These are phyloP conservation scores for Argyresthia albistria DNA, from an alignment of 2,888 invertebrate genomes.

Conservation along the genomic window DNA sequence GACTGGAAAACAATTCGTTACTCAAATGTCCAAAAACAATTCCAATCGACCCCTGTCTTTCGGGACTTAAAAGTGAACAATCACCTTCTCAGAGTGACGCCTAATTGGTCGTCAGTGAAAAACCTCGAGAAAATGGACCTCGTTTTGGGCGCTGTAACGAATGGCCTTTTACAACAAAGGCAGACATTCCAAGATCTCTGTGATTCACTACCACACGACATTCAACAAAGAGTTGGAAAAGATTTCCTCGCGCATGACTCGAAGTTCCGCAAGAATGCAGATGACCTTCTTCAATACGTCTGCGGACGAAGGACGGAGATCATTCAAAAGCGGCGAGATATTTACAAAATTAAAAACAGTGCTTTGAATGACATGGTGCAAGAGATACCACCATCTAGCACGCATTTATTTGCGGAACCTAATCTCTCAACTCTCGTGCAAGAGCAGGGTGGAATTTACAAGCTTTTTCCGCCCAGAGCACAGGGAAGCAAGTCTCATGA, in stretches of 20 bases:
- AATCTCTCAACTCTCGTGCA: slow-evolving; percentile 10
- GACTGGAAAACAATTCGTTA: background rate
- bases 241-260: background rate
- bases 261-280: background rate
- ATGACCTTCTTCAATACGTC: background rate
- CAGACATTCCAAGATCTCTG: background rate
- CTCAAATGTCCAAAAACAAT: background rate
- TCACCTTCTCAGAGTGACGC: background rate
- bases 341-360: slow-evolving; percentile 10
- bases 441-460: slow-evolving; percentile 10
- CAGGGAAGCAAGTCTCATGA: background rate
- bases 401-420: slow-evolving; percentile 12
- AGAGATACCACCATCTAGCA: slow-evolving; percentile 12
- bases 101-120: background rate
- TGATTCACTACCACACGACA: background rate
- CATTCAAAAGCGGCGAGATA: background rate
- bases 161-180: background rate
- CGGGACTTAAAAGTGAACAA: background rate
- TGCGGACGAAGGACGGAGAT: background rate
- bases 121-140: slow-evolving; percentile 1
- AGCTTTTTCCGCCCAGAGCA: slow-evolving; percentile 10
- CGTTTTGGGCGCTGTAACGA: background rate
- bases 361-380: slow-evolving; percentile 9
- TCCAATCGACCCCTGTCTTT: background rate
- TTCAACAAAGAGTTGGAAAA: background rate